Evolutionary conservation across 2,797 vertebrate genomes (phyloP).

Genomic region (Alectoris magna): DNA sequence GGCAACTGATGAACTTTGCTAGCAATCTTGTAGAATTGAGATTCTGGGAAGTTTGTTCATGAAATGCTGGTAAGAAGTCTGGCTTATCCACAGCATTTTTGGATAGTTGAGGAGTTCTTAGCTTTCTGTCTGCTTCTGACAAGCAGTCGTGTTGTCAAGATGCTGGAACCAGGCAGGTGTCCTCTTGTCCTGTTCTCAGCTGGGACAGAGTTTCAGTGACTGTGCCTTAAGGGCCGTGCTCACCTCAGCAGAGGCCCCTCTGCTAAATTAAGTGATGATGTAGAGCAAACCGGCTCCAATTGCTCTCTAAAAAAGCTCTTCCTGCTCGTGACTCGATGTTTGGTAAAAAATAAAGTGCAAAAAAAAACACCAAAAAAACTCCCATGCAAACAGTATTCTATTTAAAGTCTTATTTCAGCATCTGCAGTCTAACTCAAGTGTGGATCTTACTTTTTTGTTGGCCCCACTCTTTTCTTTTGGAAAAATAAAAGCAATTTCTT

Average conservation of each 20-base stretch:
- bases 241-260: background rate
- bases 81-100: too few species aligned
- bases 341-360: background rate
- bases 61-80: background rate
- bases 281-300: background rate
- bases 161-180: background rate
- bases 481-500: background rate
- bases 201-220: background rate
- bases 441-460: background rate
- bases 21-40: background rate
- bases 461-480: background rate
- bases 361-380: background rate
- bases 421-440: background rate
- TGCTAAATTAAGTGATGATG: background rate
- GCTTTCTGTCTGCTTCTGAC: background rate
- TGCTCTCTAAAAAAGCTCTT: background rate
- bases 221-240: background rate
- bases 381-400: rapidly evolving
- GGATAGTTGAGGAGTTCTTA: background rate
- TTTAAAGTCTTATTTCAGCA: background rate
- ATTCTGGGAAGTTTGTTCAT: background rate
- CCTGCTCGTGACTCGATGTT: background rate
- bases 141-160: too few species aligned
- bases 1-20: background rate
- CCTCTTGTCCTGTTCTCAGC: background rate